Evolutionary conservation across 2,113 vertebrate species (phyloP).

Genomic region (Chloropsis cyanopogon): DNA sequence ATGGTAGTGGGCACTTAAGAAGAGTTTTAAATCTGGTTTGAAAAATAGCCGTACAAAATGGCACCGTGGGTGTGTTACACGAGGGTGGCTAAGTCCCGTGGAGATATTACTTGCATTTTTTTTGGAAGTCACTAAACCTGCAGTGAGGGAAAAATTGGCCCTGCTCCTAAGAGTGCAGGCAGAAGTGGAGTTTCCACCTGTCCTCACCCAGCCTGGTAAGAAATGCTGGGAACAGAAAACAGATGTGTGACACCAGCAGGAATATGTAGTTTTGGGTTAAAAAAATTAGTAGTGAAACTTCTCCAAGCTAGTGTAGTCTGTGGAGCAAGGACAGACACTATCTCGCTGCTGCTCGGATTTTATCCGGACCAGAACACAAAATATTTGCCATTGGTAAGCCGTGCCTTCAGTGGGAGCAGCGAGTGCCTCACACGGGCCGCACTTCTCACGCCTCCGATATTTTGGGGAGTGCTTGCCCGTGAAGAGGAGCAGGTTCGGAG

Average conservation of each 20-base stretch:
- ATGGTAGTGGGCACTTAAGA: background rate
- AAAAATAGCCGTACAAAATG: background rate
- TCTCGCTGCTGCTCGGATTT: background rate
- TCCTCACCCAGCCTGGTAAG: background rate
- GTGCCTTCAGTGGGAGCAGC: background rate
- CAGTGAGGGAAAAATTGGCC: background rate
- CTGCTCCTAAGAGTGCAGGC: background rate
- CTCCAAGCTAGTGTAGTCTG: background rate
- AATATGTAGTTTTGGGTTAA: background rate
- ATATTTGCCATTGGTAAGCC: background rate
- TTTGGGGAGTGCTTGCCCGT: background rate
- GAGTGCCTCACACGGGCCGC: background rate
- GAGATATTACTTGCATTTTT: background rate
- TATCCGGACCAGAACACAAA: background rate
- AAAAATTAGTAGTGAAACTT: background rate
- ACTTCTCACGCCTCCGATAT: background rate
- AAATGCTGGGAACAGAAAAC: background rate
- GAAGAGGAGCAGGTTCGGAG: background rate
- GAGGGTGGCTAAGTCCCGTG: background rate
- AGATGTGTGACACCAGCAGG: background rate
- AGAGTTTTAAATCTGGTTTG: background rate
- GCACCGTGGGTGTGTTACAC: background rate
- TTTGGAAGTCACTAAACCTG: background rate
- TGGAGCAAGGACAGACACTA: background rate
- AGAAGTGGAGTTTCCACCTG: background rate